Conservation (phyloP, 2,888 invertebrate genomes). For the Melanotus villosus region DNA sequence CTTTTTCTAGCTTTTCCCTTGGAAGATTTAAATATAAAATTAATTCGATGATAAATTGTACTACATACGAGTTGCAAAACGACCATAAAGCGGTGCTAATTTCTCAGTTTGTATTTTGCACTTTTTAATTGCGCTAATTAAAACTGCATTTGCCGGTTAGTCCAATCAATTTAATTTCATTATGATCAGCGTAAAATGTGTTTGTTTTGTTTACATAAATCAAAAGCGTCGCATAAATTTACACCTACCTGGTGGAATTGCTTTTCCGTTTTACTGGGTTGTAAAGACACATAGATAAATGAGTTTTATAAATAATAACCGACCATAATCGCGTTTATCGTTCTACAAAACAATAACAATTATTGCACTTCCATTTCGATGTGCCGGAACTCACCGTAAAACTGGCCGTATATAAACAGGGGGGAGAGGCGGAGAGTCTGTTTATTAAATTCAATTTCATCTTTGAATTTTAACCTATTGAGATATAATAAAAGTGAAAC, state of each 20-base stretch:
- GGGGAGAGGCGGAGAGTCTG: too few species aligned
- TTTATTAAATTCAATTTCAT: slow-evolving; percentile 20
- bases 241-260: slow-evolving; percentile 6
- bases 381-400: slow-evolving; percentile 16
- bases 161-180: neutral
- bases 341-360: slow-evolving; percentile 19
- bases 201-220: slow-evolving; percentile 1
- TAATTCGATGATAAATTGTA: neutral
- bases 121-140: slow-evolving; percentile 6
- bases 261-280: neutral
- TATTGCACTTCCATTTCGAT: slow-evolving; percentile 1
- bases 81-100: neutral
- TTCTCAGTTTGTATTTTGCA: slow-evolving; percentile 10
- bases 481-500: slow-evolving; percentile 17
- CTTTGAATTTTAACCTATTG: slow-evolving; percentile 5
- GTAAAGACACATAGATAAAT: slow-evolving; percentile 11
- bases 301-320: slow-evolving; percentile 15
- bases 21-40: neutral
- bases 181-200: neutral
- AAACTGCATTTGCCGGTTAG: slow-evolving; percentile 14
- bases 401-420: neutral
- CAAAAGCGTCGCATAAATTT: neutral
- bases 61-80: neutral
- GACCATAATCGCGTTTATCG: neutral
- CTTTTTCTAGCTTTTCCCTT: neutral